phyloP scores from a whole-genome alignment of 2,797 vertebrate genomes.

The Arrhamphus sclerolepis region DNA sequence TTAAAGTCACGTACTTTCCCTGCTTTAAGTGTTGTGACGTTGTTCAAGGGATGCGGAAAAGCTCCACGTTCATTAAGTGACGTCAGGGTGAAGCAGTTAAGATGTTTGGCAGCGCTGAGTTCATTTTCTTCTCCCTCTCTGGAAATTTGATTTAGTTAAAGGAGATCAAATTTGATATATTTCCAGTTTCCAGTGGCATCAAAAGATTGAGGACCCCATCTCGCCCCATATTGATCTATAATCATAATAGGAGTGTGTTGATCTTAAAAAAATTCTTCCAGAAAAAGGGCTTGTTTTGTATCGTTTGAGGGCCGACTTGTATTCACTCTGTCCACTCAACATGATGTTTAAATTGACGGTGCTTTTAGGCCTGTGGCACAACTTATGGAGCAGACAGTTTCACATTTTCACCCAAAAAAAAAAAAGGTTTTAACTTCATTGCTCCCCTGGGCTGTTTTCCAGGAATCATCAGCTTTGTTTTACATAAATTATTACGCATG shows the following conservation, averaged over 20 bases:
- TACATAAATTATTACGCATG: not conserved
- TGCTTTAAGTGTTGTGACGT: not conserved
- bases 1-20: constrained; percentile 11
- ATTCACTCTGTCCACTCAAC: not conserved
- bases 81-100: too few species aligned
- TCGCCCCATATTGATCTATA: too few species aligned
- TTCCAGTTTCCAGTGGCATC: too few species aligned
- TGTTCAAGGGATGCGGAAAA: too few species aligned
- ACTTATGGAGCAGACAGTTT: not conserved
- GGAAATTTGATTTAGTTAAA: too few species aligned
- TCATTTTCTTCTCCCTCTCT: too few species aligned
- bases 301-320: not conserved
- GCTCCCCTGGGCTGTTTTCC: not conserved
- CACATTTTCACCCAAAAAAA: too few species aligned
- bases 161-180: too few species aligned
- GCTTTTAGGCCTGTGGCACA: too few species aligned
- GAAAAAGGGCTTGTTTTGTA: not conserved
- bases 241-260: too few species aligned
- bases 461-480: not conserved
- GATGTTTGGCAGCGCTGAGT: too few species aligned
- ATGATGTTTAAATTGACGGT: not conserved
- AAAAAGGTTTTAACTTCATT: not conserved
- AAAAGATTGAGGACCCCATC: not conserved
- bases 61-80: too few species aligned
- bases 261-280: not conserved